Base-by-base conservation (phyloP, 2,797 vertebrate genomes). In the Cichlasoma orientale region DNA sequence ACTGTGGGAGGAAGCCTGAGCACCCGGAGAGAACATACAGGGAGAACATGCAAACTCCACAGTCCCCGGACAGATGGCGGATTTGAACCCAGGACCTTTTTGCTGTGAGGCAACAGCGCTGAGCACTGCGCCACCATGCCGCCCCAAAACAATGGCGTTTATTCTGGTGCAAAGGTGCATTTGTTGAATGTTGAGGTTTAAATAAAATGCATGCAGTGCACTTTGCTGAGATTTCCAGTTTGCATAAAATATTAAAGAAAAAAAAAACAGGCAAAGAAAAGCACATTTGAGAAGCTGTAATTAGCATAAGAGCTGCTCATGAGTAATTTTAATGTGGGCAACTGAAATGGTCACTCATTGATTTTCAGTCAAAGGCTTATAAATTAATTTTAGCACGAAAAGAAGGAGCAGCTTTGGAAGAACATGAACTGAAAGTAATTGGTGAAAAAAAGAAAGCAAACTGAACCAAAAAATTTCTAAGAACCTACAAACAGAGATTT, bases 361-460 rank as follows among this genome's bases (percentile, higher is more conserved):
- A 33, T 53, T 57, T 56, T 55, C 12, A 53, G 19, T 75, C 2
- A n/a, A 72, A 73, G 29, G 3, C 14, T 21, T 6, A 27, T 21
- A 14, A 16, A 57, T 63, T 16, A 59, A 47, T 56, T 44, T 71
- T 52, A 1, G 4, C 16, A 38, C 8, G 54, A 72, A 50, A 55
- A 83, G 53, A 4, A 81, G 74, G 12, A 19, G 56, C 70, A 86
- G 70, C 79, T 82, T 61, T 66, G n/a, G 27, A 52, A 76, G 66
- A 41, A 70, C 57, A 58, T 41, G 56, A 4, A 10, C 29, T 4
- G 2, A 63, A 12, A 56, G 10, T 56, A 4, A 61, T 44, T 7
- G 69, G 79, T 1, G 14, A 56, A 77, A 59, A 0, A 5, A 10
- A 25, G 11, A 58, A 29, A 3, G 79, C 80, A 86, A 19, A 21